Base-by-base conservation (phyloP, 2,888 invertebrate species). In the Ormyrus labotus region DNA sequence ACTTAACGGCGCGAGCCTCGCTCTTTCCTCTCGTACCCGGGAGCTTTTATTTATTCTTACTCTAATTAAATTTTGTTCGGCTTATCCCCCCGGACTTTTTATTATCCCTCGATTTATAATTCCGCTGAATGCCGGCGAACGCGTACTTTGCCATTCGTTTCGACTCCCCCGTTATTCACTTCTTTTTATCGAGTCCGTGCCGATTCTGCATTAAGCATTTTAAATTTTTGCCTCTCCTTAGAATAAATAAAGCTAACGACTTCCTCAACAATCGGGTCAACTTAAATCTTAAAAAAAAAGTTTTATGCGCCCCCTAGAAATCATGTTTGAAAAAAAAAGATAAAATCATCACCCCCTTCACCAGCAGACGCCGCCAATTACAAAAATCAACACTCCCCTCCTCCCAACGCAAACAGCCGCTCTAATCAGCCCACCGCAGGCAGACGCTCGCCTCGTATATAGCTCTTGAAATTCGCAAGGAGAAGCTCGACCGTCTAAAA, bases 61-160 rank as follows among this genome's bases (percentile, higher is more conserved):
- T 74, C 73, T 73, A 69, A 80, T 80, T 74, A 63, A 80, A 74
- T 73, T 73, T 61, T 13, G 74, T 74, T 69, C 45, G 63, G 55
- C 53, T 72, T 69, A 64, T 57, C 73, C 50, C 57, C 73, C 34
- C 57, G 6, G 9, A 3, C 65, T 71, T 51, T 68, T 51, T 57
- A 10, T 63, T 53, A 5, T 11, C 9, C 34, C 51, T n/a, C 48
- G 48, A 19, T 48, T 34, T 58, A 45, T 10, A 47, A 55, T 19
- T 53, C 53, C 7, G 8, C 61, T 13, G 61, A 61, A 19, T 61
- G 19, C 8, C 0, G 6, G 8, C 1, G 19, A 19, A 61, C 34
- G 34, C 34, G 34, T 34, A 34, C 2, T 34, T 34, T 34, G 4
- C 3, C 4, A 34, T 34, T 34, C 34, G 34, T 4, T 34, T 34